Base-by-base conservation (phyloP, 2,113 vertebrate genomes). In the Notarius quadriscutis region DNA sequence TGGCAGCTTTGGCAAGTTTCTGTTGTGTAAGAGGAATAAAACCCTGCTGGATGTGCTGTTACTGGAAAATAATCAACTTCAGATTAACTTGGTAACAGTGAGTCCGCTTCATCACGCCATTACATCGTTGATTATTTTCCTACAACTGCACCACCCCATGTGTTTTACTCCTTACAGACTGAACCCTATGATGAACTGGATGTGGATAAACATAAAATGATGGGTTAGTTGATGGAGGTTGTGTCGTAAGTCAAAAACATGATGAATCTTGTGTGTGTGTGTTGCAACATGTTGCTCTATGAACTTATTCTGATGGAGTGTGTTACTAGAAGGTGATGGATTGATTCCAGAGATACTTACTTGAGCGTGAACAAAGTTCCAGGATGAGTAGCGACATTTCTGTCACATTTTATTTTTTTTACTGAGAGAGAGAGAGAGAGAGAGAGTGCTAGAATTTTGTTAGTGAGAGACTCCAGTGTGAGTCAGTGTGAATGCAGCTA, bases 401-500 rank as follows among this genome's bases (percentile, higher is more conserved):
- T 41, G n/a, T 27, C 30, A 41, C 17, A 1, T 7, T 71, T 17
- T 41, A 30, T 41, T 72, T 72, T 0, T 34, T 17, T 5, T 41
- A 41, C 25, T 51, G 84, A 71, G 55, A 15, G 63, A 22, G 34
- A 81, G 48, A 18, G 20, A 30, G n/a, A 69, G 65, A 30, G n/a
- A 69, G 27, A 71, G 27, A 65, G 63, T 57, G 65, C 55, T 57
- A 81, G 63, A 62, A 12, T 58, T 48, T 84, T 69, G 51, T 71
- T 80, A 71, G 30, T 72, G 82, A 84, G 53, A 27, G 48, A 84
- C 30, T 63, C 77, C 75, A 72, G 79, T 41, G 30, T 20, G 75
- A 80, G 1, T 72, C 62, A 8, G 48, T 3, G 0, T 79, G 82
- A 84, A 50, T 80, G 81, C 51, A 62, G 30, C 71, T 50, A n/a